Base-by-base conservation (phyloP, 2,797 vertebrate species). In the Lacerta agilis region DNA sequence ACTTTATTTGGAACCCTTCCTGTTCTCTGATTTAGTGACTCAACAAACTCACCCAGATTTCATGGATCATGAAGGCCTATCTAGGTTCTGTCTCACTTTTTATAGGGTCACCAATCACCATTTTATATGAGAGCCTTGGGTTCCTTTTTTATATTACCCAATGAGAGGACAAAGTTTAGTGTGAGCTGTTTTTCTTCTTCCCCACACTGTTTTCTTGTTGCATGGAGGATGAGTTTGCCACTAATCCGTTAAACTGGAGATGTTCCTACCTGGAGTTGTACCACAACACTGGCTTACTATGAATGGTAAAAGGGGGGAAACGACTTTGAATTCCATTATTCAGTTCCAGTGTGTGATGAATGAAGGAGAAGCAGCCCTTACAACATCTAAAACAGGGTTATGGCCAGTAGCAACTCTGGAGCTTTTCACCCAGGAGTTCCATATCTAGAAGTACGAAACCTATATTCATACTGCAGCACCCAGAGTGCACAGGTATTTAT, bases 381-480 rank as follows among this genome's bases (percentile, higher is more conserved):
- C 36, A 84, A 88, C 67, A 25, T 86, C 66, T 36, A 64, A 89
- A 38, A 45, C 6, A 80, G 36, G 7, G 17, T 88, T 89, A 23
- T 64, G 29, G 29, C 45, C 36, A 71, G 45, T 11, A 85, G 58
- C 75, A 87, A 71, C 1, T 10, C 20, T 45, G 17, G 18, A 55
- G 15, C 18, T 25, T 49, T 72, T 49, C 66, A 87, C 6, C 36
- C 36, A 33, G 6, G 0, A 81, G 76, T 88, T 69, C 69, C 4
- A 5, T 27, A 86, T 45, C 33, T 13, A 29, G 3, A 87, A 77
- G 55, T 27, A 0, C 0, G 20, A 41, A n/a, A 10, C 88, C 64
- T 2, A 8, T 0, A 87, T 80, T 13, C 3, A 0, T 17, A 88
- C 18, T 29, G 25, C n/a, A 84, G 69, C 45, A 7, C 5, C 9